These are phyloP conservation scores for Ianthella basta DNA, from an alignment of 37 sponge, comb jelly and placozoan species.

Conservation along the genomic window DNA sequence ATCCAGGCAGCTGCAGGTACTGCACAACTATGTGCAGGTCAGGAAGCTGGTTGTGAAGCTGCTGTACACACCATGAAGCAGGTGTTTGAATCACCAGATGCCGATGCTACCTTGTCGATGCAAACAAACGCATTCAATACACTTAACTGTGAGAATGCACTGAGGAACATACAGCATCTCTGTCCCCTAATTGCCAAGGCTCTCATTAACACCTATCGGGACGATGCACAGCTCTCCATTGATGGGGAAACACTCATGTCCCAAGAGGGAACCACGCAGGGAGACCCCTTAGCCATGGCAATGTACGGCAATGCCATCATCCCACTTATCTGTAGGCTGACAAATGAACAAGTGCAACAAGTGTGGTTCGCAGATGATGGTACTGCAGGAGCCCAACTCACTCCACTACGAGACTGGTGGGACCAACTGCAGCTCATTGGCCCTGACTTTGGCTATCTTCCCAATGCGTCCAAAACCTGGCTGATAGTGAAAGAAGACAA, in stretches of 20 bases:
- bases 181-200: not conserved
- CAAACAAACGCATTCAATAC: not conserved
- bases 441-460: not conserved
- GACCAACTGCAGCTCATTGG: not conserved
- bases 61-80: not conserved
- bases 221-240: not conserved
- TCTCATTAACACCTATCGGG: conserved; percentile 1
- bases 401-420: not conserved
- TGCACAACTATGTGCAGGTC: not conserved
- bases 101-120: not conserved
- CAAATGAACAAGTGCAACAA: not conserved
- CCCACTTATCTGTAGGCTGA: not conserved
- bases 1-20: conserved; percentile 7
- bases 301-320: too few species aligned
- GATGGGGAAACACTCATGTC: conserved; percentile 12
- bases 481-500: conserved; percentile 4
- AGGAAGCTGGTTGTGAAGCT: conserved; percentile 24
- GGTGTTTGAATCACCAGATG: not conserved
- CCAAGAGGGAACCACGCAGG: conserved; percentile 2
- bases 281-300: not conserved
- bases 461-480: not conserved
- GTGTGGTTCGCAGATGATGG: conserved; percentile 14
- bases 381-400: not conserved
- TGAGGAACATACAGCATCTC: not conserved
- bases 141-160: not conserved